A percentile compares a stretch with the other conserved stretches of the same genome.
phyloP scores from a whole-genome alignment of 1,140 invertebrate genomes.

The Eurosta solidaginis region DNA sequence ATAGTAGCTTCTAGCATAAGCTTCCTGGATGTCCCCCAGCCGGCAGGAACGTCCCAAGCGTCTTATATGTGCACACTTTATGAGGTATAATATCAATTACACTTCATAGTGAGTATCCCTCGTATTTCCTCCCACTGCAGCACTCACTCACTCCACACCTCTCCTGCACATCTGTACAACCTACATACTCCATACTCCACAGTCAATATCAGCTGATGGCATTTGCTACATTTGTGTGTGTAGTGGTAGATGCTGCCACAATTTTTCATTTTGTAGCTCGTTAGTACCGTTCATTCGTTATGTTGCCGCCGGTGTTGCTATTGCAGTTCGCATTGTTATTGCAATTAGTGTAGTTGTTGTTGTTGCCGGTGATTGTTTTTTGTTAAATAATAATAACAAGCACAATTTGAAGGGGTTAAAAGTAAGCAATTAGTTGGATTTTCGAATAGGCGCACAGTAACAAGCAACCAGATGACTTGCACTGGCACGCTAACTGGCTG shows the following conservation, averaged over 20 bases:
- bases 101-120: too few relatives aligned
- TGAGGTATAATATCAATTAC: too few relatives aligned
- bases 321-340: constrained; percentile 38
- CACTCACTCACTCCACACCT: neutral
- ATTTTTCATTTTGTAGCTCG: constrained; percentile 22
- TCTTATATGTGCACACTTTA: too few relatives aligned
- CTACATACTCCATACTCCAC: neutral
- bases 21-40: too few relatives aligned
- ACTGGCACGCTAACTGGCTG: neutral
- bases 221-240: neutral
- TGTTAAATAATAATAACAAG: constrained; percentile 56
- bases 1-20: too few relatives aligned
- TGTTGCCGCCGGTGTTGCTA: constrained; percentile 35
- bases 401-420: constrained; percentile 59
- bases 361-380: constrained; percentile 51
- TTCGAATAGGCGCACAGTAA: constrained; percentile 59
- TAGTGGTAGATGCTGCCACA: neutral
- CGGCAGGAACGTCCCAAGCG: too few relatives aligned
- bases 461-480: constrained; percentile 38
- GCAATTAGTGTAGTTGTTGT: constrained; percentile 29
- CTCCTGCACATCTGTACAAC: neutral
- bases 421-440: constrained; percentile 61
- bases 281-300: constrained; percentile 7
- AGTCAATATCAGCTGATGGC: neutral
- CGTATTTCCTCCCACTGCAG: neutral